A percentile compares a stretch with the other conserved stretches of the same genome.
phyloP scores from a whole-genome alignment of 2,113 vertebrate species.

The Myotis lucifugus region DNA sequence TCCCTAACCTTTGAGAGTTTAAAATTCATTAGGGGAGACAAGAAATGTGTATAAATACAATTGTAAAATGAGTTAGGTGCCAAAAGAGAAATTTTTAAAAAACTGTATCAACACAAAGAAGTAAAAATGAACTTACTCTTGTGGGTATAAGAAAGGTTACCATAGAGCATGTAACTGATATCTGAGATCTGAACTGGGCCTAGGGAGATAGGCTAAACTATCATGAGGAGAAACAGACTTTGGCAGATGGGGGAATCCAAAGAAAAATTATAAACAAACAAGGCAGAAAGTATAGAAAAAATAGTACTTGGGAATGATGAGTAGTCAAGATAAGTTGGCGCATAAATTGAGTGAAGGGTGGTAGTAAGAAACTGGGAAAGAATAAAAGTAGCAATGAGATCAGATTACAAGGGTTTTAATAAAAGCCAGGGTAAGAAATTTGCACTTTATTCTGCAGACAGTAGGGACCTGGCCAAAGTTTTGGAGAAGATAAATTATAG shows the following conservation, averaged over 20 bases:
- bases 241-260: neutral
- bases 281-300: slow-evolving; percentile 15
- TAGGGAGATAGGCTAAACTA: neutral
- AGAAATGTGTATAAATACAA: slow-evolving; percentile 24
- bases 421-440: neutral
- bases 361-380: neutral
- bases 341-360: neutral
- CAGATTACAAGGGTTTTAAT: neutral
- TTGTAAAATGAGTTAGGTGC: slow-evolving; percentile 7
- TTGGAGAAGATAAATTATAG: neutral
- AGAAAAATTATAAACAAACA: neutral
- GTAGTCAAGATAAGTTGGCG: neutral
- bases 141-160: neutral
- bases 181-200: neutral
- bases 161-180: neutral
- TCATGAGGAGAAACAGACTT: neutral
- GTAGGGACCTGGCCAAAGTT: neutral
- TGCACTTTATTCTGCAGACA: slow-evolving; percentile 12
- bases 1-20: neutral
- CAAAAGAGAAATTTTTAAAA: neutral
- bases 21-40: slow-evolving; percentile 10
- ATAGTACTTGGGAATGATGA: neutral
- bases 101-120: slow-evolving; percentile 22
- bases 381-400: neutral
- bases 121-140: slow-evolving; percentile 3